Evolutionary conservation across 35 echinoderm and acorn worm species (phyloP), one percentile per base, ranked within the genome.

Genomic region (Diadema setosum): DNA sequence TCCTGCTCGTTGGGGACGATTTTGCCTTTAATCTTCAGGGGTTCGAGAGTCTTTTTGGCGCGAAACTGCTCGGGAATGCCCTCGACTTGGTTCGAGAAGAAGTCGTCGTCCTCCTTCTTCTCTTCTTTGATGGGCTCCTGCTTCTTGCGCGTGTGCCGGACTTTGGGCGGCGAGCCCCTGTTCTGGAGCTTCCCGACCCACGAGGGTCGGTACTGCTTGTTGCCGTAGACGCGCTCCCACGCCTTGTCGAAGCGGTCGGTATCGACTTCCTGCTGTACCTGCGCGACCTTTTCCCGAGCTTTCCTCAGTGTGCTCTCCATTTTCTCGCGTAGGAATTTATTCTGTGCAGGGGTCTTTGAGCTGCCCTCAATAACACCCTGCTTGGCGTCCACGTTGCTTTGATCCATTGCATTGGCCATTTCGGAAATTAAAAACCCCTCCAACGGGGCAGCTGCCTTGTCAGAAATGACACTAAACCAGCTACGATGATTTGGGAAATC

Each of bases 171-270:
- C 24, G 59, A 63, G 3, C 83, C 50, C 34, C 83, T 41, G 17
- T 87, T 59, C 3, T 74, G 41, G 24, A 95, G 31, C 39, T 89
- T 88, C 8, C 94, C 94, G 5, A 96, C 86, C 94, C 94, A 96
- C 8, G 94, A 96, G 8, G 94, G 94, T 43, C 86, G 61, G 73
- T 96, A 96, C 49, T 93, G 81, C 74, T 92, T 96, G 21, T 74
- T 92, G 6, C 94, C 94, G 84, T 96, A 96, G 26, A 96, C 90
- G 17, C 90, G 80, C 27, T 96, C 90, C 94, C 94, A 96, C 42
- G 94, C 94, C 55, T 91, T 92, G 40, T 93, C 83, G 60, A 96
- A 96, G 6, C 27, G 55, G 3, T 90, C 88, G 36, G 45, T 58
- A 0, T 58, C 81, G 5, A 83, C 88, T 32, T 67, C 88, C 2